Evolutionary conservation across 2,888 invertebrate species (phyloP), one percentile per base, ranked within the genome.

Genomic region (Trichogramma dendrolimi): DNA sequence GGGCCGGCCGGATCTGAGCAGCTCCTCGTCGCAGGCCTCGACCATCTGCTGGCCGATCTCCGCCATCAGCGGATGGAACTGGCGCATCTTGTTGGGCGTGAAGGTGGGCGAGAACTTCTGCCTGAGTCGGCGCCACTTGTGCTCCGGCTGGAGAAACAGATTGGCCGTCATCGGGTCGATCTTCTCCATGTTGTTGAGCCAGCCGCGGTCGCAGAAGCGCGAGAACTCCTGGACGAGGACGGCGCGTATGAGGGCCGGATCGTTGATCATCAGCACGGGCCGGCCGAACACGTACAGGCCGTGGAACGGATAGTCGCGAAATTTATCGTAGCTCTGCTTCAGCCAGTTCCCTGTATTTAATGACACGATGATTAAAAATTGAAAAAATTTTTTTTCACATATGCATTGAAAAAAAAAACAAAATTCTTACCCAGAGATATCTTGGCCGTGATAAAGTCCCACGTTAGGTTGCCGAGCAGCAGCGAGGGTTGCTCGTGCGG

Each of bases 101-200:
- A 88, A 90, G 0, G 86, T 83, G 0, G 88, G 86, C 1, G 88
- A 83, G 70, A 89, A 76, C 69, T 87, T 87, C 0, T 81, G 68
- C 11, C 89, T 81, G 40, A 89, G 74, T 54, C 80, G 81, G 71
- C 83, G 86, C 89, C 90, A 90, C 55, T 82, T 80, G 6, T 82
- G 78, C 0, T 85, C 86, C 53, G 81, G 80, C 50, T 84, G 72
- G 61, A 83, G 81, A 69, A 88, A 86, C 5, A 89, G 73, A 73
- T 85, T 85, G 0, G 81, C 84, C 6, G 86, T 83, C 46, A 87
- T 68, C 0, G 84, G 85, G 40, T 55, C 62, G 7, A 62, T n/a
- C 7, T 55, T 55, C 4, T 52, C 51, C 5, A 11, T 11, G 47
- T 87, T 86, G 55, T 80, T 81, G 71, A 85, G 84, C 44, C 85